Base-by-base conservation (phyloP, 2,797 vertebrate genomes). In the Anas georgica region DNA sequence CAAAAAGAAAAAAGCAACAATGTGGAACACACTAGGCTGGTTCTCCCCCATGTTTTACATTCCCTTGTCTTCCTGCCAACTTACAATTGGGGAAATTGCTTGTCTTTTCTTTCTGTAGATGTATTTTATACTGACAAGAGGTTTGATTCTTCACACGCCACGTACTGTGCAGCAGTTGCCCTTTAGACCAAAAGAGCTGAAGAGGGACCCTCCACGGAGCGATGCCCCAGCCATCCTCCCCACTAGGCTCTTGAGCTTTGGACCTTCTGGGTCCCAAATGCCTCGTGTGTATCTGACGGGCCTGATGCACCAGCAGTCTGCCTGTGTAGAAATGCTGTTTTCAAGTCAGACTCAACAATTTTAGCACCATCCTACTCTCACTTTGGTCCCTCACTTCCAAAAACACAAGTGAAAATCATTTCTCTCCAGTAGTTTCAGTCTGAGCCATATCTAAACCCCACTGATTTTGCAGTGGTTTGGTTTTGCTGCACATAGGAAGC, bases 91-190 rank as follows among this genome's bases (percentile, higher is more conserved):
- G 29, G 28, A 91, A 86, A 50, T 58, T 41, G 12, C 41, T 66
- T 67, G 12, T 35, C n/a, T 91, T 75, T 74, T 83, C 28, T 92
- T 84, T 90, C 52, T 88, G 22, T 54, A 70, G 56, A 64, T 76
- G 17, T 1, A 12, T 66, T 72, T 91, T 90, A 33, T 75, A 28
- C 11, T 81, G 33, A n/a, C 28, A 39, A 55, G 18, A 54, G 2
- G 11, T 46, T 70, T 76, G 33, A 50, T 80, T 83, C n/a, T 73
- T 74, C 66, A 41, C 29, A 72, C 2, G 3, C 4, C 14, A 43
- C 22, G 16, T 50, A 58, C n/a, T 54, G 31, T 41, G 37, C 33
- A 56, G 48, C 46, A 83, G 70, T 52, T 75, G 37, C 9, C 41
- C 58, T 31, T 29, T 10, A 50, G 37, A 72, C 5, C 54, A 45